Evolutionary conservation across 2,797 vertebrate genomes (phyloP).

Genomic region (Brotula barbata): DNA sequence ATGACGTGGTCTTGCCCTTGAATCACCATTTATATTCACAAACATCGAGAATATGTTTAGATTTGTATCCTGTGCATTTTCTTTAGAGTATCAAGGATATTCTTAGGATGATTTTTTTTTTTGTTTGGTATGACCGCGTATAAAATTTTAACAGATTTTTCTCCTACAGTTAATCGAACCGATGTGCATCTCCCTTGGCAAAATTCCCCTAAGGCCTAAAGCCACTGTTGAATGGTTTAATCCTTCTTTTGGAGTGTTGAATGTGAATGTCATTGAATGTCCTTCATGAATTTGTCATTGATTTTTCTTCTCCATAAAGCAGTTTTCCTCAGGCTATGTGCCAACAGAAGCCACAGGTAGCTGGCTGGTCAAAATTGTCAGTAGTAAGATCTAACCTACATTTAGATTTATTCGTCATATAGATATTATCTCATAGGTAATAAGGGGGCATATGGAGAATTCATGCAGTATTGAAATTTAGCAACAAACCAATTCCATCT

Average conservation of each 20-base stretch:
- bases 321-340: slow-evolving; percentile 63
- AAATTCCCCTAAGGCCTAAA: slow-evolving; percentile 43
- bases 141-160: slow-evolving; percentile 20
- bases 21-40: not conserved
- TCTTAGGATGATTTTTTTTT: not conserved
- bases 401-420: slow-evolving; percentile 34
- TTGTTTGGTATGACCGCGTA: slow-evolving; percentile 17
- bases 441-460: not conserved
- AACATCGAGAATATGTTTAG: not conserved
- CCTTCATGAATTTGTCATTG: slow-evolving; percentile 71
- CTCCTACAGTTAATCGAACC: slow-evolving; percentile 33
- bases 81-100: not conserved
- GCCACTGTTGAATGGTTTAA: slow-evolving; percentile 61
- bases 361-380: slow-evolving; percentile 42
- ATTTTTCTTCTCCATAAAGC: slow-evolving; percentile 67
- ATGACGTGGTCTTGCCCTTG: not conserved
- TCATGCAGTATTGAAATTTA: too few species aligned
- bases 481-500: too few species aligned
- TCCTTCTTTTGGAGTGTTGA: slow-evolving; percentile 61
- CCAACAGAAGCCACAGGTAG: slow-evolving; percentile 60
- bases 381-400: slow-evolving; percentile 33
- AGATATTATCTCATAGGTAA: slow-evolving; percentile 26
- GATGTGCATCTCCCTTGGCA: slow-evolving; percentile 21
- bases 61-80: not conserved
- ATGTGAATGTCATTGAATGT: slow-evolving; percentile 70